Base-by-base conservation (phyloP, 2,888 invertebrate species). In the Tethea ocularis region DNA sequence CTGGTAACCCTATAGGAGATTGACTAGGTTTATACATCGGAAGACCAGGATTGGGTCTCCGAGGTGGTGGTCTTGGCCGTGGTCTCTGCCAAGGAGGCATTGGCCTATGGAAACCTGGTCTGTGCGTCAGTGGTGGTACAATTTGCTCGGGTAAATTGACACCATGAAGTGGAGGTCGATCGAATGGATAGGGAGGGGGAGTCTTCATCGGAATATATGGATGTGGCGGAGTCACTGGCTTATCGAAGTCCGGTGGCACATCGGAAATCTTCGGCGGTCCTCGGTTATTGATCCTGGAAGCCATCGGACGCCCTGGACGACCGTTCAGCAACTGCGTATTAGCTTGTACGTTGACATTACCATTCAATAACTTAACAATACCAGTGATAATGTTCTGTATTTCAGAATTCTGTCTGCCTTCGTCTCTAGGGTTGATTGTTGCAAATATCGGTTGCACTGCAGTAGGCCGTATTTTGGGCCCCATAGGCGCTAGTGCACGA, bases 331-430 rank as follows among this genome's bases (percentile, higher is more conserved):
- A 88, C 60, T 95, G 95, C 0, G 96, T 95, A 69, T 96, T 97
- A 0, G 96, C 96, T 80, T 96, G 96, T 0, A 97, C 97, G 74
- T 97, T 97, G 0, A 97, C 97, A 74, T 98, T 97, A 0, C 98
- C 98, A 67, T 98, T 97, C 1, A 98, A 88, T 13, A 98, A 84
- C 82, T 98, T 97, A 0, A 98, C 97, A 56, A 98, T 96, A 10
- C 98, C 98, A 1, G 97, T 97, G 38, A 98, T 97, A 33, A 98
- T 97, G 75, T 98, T 97, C 83, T 98, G 97, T 60, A 98, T 97
- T 78, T 97, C 97, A 0, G 89, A 86, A 54, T 92, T 91, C 68
- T 93, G 93, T 60, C 93, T 73, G 0, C 87, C 88, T 22, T 88
- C 87, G 15, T 92, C 89, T 41, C 80, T 93, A 91, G 74, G 91